Evolutionary conservation across 2,113 vertebrate genomes (phyloP), one percentile per base, ranked within the genome.

Genomic region (Brachyhypopomus occidentalis): DNA sequence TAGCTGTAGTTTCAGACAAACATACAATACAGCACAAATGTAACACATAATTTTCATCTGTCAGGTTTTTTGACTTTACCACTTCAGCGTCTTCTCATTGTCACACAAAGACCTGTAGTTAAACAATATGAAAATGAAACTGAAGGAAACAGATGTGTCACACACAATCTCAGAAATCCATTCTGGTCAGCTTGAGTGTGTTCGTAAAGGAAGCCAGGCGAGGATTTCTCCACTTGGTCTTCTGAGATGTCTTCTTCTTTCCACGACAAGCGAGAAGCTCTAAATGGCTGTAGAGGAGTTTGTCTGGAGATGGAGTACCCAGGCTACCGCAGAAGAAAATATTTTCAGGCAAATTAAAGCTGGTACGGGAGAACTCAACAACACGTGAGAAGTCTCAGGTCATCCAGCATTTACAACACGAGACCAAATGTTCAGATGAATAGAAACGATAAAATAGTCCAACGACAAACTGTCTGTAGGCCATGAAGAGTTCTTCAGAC

Each of bases 361-460:
- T 83, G 67, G 36, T 36, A 30, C 63, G 38, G 78, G 66, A 55
- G 48, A 78, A 70, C 72, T 77, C 71, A 73, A 78, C 84, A 72
- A 69, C 52, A 66, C 72, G 62, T 41, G 76, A 78, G 45, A 77
- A 19, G 67, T 72, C 66, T 72, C 38, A 76, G 62, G 58, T 77
- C 74, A 75, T 38, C 77, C 63, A 36, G 62, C 23, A 64, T 78
- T 71, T 62, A 73, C 36, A 52, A 60, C 22, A 58, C 55, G 55
- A 75, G 78, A 60, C 58, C 25, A 60, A 79, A 73, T 30, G 72
- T 75, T 78, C 72, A 64, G 41, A 62, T 45, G 34, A 36, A 36
- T n/a, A 66, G 58, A 79, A 77, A 69, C 59, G 77, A 41, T 52
- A 58, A 55, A 38, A 67, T 52, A 58, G 55, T 25, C n/a, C 56